Evolutionary conservation across 2,113 vertebrate species (phyloP).

Genomic region (Passer domesticus): DNA sequence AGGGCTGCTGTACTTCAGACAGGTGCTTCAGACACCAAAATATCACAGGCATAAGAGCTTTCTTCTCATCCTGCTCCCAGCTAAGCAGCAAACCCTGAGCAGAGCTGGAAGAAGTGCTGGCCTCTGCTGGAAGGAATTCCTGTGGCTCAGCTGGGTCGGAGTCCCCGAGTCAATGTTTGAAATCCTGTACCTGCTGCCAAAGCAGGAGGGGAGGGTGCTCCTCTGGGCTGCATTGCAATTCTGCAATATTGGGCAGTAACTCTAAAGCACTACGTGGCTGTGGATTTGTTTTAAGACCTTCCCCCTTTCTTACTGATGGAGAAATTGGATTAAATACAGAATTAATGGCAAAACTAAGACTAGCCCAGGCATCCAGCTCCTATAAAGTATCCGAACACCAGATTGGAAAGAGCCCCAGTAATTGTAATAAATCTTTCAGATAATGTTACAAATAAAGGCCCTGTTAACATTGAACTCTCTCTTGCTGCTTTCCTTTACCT

Average conservation of each 20-base stretch:
- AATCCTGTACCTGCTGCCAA: background rate
- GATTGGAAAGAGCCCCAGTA: background rate
- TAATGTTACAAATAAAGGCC: background rate
- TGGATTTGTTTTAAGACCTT: background rate
- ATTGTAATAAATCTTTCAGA: background rate
- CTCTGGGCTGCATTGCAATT: background rate
- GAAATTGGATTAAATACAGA: background rate
- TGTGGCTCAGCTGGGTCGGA: background rate
- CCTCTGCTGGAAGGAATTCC: background rate
- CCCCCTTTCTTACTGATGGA: background rate
- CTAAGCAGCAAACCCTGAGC: background rate
- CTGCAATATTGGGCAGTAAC: background rate
- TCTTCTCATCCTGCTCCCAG: background rate
- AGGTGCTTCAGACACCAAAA: background rate
- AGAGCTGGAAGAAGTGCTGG: background rate
- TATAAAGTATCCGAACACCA: background rate
- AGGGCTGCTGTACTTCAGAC: background rate
- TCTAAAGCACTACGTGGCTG: background rate
- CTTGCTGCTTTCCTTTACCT: background rate
- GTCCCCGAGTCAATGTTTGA: rapidly evolving
- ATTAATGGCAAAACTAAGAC: background rate
- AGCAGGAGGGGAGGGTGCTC: background rate
- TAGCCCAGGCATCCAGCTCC: background rate
- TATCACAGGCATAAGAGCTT: background rate
- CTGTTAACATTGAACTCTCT: background rate